Evolutionary conservation across 1,140 invertebrate species (phyloP).

Genomic region (Nymphalis io): DNA sequence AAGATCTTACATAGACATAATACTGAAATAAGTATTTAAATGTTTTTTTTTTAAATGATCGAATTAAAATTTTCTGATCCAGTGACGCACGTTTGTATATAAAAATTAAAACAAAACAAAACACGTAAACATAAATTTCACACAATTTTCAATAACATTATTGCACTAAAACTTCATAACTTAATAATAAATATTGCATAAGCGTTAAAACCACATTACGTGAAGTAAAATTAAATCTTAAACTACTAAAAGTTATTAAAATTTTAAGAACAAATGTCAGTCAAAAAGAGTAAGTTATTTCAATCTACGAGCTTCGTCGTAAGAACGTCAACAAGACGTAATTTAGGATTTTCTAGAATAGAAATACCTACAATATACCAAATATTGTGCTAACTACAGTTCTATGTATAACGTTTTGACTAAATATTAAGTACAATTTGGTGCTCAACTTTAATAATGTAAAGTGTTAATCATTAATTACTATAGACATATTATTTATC

Average conservation of each 20-base stretch:
- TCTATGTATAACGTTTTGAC: conserved; percentile 73
- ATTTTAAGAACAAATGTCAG: conserved; percentile 72
- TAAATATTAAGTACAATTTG: conserved; percentile 80
- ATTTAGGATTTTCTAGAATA: conserved; percentile 54
- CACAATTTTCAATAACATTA: conserved; percentile 78
- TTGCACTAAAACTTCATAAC: conserved; percentile 78
- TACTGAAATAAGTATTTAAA: conserved; percentile 72
- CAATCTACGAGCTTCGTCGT: conserved; percentile 29
- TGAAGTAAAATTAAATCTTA: conserved; percentile 72
- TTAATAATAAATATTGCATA: conserved; percentile 79
- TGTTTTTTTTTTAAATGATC: conserved; percentile 50
- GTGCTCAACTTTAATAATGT: conserved; percentile 79
- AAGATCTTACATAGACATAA: conserved; percentile 75
- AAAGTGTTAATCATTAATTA: conserved; percentile 72
- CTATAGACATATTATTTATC: conserved; percentile 74
- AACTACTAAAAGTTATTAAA: conserved; percentile 70
- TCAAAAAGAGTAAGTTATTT: conserved; percentile 58
- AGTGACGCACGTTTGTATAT: conserved; percentile 54
- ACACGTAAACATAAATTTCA: conserved; percentile 74
- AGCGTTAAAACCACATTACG: conserved; percentile 73
- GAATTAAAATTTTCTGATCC: conserved; percentile 57
- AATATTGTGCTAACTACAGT: conserved; percentile 78
- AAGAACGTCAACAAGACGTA: conserved; percentile 49
- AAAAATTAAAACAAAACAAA: conserved; percentile 70
- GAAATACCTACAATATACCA: conserved; percentile 53